Base-by-base conservation (phyloP, 1,140 invertebrate genomes). In the Drosophila gunungcola region DNA sequence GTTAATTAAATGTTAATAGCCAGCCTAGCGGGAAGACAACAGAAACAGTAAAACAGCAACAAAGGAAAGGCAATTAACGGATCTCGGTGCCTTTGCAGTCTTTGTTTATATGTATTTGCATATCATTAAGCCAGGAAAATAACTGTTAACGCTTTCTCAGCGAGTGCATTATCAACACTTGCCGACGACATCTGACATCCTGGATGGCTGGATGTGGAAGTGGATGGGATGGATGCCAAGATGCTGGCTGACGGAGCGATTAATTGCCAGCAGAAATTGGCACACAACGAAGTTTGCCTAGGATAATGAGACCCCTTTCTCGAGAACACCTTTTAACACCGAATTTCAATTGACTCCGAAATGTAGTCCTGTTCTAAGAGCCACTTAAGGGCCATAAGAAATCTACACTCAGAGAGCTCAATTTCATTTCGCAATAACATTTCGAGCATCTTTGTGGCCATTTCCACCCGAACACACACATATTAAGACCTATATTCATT, bases 1-100 rank as follows among this genome's bases (percentile, higher is more conserved):
- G 83, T 88, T 89, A 88, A 88, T 88, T 88, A 88, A 89, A 88
- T 88, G 84, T 88, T 88, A 88, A 83, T 61, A 79, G 75, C 58
- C 68, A 68, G 41, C 46, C 68, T 64, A 55, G 62, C 51, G 68
- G 63, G 41, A 80, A 61, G 52, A 55, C 55, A 53, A 57, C 13
- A 16, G 4, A 4, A 21, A 25, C 43, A n/a, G 34, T 41, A 55
- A 67, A 77, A 74, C 63, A 12, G 7, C 42, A 64, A 64, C 60
- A 69, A 53, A 48, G 64, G 62, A 39, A 51, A 63, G 72, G 76
- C 79, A 88, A 88, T 88, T 89, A 89, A 88, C 75, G 55, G 65
- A 65, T 73, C 46, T 54, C 39, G 60, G 57, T 82, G 60, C 56
- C 73, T 56, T 55, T 36, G 32, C 25, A 41, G 75, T 48, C 73